phyloP scores from a whole-genome alignment of 1,140 invertebrate species.

The Pinna nobilis region DNA sequence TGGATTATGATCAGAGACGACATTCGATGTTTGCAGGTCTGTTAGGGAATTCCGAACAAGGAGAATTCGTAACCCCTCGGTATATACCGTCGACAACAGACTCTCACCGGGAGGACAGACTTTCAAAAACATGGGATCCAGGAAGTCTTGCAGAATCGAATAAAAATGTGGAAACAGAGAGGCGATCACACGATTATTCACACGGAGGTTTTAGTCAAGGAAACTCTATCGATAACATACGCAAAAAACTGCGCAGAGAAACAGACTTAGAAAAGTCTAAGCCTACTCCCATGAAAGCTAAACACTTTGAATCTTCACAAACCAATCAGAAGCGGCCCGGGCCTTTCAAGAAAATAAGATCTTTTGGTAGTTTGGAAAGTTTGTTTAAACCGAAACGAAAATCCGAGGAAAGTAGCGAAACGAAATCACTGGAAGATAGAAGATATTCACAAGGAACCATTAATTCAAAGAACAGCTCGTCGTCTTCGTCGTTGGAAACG shows the following conservation, averaged over 20 bases:
- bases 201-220: too few species aligned
- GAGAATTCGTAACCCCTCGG: neutral
- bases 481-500: slow-evolving; percentile 14
- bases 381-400: slow-evolving; percentile 47
- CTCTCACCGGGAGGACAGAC: slow-evolving; percentile 3
- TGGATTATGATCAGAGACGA: neutral
- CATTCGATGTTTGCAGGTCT: slow-evolving; percentile 14
- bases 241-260: slow-evolving; percentile 47
- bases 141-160: too few species aligned
- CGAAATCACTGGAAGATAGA: slow-evolving; percentile 45
- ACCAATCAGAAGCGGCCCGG: slow-evolving; percentile 1
- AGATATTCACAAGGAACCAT: slow-evolving; percentile 19
- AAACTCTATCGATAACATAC: slow-evolving; percentile 50
- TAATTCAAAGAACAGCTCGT: slow-evolving; percentile 22
- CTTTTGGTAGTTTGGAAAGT: slow-evolving; percentile 59
- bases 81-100: slow-evolving; percentile 23
- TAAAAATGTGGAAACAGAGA: too few species aligned
- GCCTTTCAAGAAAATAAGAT: slow-evolving; percentile 43
- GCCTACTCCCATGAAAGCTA: slow-evolving; percentile 54
- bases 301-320: slow-evolving; percentile 40
- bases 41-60: neutral
- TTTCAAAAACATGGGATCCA: too few species aligned
- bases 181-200: too few species aligned
- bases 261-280: slow-evolving; percentile 48
- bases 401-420: slow-evolving; percentile 30